Evolutionary conservation across 2,888 invertebrate species (phyloP).

Genomic region (Chalcis sispes): DNA sequence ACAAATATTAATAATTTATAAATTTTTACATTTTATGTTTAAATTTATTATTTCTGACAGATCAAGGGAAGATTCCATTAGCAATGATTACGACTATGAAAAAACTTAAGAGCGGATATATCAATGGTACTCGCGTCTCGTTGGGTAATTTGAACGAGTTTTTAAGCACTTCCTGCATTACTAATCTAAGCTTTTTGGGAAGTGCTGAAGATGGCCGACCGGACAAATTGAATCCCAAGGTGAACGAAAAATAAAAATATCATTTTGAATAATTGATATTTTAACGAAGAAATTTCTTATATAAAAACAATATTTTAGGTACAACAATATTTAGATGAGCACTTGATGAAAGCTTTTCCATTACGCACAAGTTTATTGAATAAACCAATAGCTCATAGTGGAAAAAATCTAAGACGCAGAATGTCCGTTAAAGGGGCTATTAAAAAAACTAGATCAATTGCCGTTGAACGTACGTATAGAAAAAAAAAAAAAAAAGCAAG

Average conservation of each 20-base stretch:
- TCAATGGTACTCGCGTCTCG: constrained; percentile 98
- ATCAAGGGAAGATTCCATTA: constrained; percentile 93
- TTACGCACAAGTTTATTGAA: constrained; percentile 83
- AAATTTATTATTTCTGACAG: constrained; percentile 76
- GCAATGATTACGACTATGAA: constrained; percentile 98
- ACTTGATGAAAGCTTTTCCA: constrained; percentile 87
- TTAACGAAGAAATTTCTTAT: not conserved
- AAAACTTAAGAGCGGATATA: constrained; percentile 98
- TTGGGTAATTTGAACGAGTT: constrained; percentile 97
- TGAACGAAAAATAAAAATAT: constrained; percentile 52
- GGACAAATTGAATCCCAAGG: constrained; percentile 79
- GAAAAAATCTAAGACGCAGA: constrained; percentile 81
- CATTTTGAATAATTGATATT: not conserved
- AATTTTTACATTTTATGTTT: not conserved
- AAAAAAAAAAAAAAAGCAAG: not conserved
- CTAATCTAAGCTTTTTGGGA: constrained; percentile 96
- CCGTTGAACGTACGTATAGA: constrained; percentile 87
- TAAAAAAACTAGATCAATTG: constrained; percentile 94
- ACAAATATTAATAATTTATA: not conserved
- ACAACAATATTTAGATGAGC: constrained; percentile 91
- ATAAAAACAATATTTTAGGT: constrained; percentile 78
- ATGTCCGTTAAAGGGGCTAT: constrained; percentile 96
- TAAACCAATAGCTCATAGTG: constrained; percentile 75
- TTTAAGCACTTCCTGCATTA: constrained; percentile 97
- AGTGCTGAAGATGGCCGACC: constrained; percentile 95